These are phyloP conservation scores for Terrapene triunguis DNA, from an alignment of 2,113 vertebrate genomes.

Conservation along the genomic window DNA sequence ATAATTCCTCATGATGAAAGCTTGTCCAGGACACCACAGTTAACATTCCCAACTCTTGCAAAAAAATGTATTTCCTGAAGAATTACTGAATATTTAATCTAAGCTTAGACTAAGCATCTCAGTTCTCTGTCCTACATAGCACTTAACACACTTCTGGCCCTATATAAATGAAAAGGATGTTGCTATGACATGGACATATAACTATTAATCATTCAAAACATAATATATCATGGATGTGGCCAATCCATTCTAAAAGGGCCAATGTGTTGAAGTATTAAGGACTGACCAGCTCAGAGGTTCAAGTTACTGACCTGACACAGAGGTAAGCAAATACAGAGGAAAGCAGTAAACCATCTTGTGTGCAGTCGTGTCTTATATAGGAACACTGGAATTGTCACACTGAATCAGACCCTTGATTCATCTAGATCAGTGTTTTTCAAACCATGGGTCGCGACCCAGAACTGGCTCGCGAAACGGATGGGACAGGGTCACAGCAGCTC, in stretches of 20 bases:
- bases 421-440: not conserved
- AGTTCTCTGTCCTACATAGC: not conserved
- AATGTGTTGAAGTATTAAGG: not conserved
- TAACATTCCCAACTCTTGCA: too few relatives aligned
- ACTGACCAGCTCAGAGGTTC: not conserved
- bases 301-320: not conserved
- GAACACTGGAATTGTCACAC: rapidly evolving
- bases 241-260: not conserved
- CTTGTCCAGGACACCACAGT: not conserved
- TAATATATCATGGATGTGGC: not conserved
- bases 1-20: not conserved
- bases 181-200: not conserved
- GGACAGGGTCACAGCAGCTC: too few relatives aligned
- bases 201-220: not conserved
- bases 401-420: not conserved
- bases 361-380: not conserved
- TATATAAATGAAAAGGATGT: not conserved
- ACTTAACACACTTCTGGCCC: not conserved
- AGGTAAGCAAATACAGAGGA: not conserved
- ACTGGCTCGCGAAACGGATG: too few relatives aligned
- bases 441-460: too few relatives aligned
- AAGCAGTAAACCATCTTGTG: not conserved
- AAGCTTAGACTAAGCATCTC: not conserved
- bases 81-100: not conserved
- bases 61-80: too few relatives aligned